Evolutionary conservation across 1,140 invertebrate species (phyloP).

Genomic region (Heliconius hewitsoni): DNA sequence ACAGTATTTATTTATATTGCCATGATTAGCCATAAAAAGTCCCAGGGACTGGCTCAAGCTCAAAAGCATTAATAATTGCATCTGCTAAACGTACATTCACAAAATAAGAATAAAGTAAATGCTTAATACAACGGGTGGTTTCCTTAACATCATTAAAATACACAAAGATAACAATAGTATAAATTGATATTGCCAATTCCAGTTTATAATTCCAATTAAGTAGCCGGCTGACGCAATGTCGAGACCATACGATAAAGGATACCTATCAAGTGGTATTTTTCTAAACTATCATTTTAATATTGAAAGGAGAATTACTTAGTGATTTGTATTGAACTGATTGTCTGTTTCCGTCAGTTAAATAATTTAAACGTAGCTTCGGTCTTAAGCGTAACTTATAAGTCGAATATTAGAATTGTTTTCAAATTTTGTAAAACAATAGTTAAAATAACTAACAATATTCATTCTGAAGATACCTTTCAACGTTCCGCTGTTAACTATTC

Average conservation of each 20-base stretch:
- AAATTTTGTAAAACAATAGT: neutral
- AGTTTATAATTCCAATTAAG: neutral
- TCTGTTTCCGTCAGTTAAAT: neutral
- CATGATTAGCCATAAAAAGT: no score
- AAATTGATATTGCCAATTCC: slow-evolving; percentile 5
- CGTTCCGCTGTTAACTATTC: neutral
- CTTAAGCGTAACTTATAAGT: neutral
- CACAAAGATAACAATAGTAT: neutral
- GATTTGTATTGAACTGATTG: no score
- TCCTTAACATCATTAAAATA: no score
- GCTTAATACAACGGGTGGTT: no score
- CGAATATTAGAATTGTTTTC: neutral
- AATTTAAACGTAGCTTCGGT: neutral
- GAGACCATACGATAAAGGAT: slow-evolving; percentile 5
- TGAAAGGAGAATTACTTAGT: no score
- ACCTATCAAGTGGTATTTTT: neutral
- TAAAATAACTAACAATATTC: neutral
- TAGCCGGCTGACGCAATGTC: neutral
- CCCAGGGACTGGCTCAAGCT: no score
- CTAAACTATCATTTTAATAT: no score
- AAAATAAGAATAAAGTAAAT: no score
- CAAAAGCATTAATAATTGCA: no score
- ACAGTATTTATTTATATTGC: no score
- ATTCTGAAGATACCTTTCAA: neutral
- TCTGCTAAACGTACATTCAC: no score